These are phyloP conservation scores for Myotis yumanensis DNA, from an alignment of 2,113 vertebrate species.

Conservation along the genomic window DNA sequence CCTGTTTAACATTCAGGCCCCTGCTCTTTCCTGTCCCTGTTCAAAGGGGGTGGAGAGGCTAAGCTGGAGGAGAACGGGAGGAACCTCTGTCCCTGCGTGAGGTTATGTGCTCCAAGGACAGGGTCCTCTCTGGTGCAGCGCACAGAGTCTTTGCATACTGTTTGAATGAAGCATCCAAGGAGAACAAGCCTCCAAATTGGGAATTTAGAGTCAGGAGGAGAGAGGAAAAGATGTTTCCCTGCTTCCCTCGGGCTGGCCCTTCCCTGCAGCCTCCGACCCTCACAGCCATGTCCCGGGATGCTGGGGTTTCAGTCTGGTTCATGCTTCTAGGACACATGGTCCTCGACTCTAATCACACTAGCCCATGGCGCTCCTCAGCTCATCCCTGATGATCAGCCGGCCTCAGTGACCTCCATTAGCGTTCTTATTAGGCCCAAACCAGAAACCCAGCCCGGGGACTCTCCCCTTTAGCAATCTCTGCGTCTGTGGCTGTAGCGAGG, in stretches of 20 bases:
- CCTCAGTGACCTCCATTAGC: constrained; percentile 46
- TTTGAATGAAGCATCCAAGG: background rate
- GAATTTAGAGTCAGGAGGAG: background rate
- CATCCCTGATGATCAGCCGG: constrained; percentile 33
- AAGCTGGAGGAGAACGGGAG: background rate
- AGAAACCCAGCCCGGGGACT: background rate
- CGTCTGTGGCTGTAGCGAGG: background rate
- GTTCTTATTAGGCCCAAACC: constrained; percentile 33
- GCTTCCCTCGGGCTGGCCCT: background rate
- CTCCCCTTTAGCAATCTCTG: background rate
- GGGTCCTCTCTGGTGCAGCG: background rate
- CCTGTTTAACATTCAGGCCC: background rate
- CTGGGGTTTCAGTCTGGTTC: background rate
- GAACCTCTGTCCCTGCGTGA: background rate
- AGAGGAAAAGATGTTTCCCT: background rate
- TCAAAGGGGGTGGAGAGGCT: background rate
- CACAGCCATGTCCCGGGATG: background rate
- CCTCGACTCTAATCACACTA: background rate
- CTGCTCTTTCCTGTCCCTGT: background rate
- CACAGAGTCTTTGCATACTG: background rate
- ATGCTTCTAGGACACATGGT: background rate
- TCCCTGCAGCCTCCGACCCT: background rate
- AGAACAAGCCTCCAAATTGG: background rate
- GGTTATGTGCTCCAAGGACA: background rate
- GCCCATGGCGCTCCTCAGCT: background rate